These are phyloP conservation scores for Lydus trimaculatus DNA, from an alignment of 2,888 invertebrate species.

Conservation along the genomic window DNA sequence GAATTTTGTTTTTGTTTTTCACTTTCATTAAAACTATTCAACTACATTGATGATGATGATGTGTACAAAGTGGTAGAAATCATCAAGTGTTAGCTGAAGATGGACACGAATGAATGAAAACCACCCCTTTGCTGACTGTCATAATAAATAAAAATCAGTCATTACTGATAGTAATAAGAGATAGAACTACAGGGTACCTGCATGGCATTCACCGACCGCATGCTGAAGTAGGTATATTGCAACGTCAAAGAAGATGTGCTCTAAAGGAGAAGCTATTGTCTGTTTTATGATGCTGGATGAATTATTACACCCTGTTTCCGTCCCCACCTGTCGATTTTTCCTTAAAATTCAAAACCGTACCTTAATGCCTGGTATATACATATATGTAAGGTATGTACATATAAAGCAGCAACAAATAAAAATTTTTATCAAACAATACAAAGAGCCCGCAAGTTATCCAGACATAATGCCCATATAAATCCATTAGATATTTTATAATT, in stretches of 20 bases:
- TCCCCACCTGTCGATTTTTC: slow-evolving; percentile 14
- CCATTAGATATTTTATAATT: not conserved
- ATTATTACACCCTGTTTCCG: slow-evolving; percentile 2
- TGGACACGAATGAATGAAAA: slow-evolving; percentile 4
- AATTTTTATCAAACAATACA: not conserved
- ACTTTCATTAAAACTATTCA: slow-evolving; percentile 7
- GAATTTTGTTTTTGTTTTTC: not conserved
- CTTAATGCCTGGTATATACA: not conserved
- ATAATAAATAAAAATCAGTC: slow-evolving; percentile 17
- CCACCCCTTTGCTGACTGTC: slow-evolving; percentile 12
- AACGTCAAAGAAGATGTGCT: slow-evolving; percentile 17
- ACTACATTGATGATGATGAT: not conserved
- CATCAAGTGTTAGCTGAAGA: slow-evolving; percentile 10
- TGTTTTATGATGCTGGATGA: slow-evolving; percentile 11
- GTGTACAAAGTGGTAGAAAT: not conserved
- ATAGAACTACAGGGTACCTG: slow-evolving; percentile 19
- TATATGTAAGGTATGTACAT: not conserved
- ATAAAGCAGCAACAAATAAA: not conserved
- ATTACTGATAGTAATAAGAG: slow-evolving; percentile 17
- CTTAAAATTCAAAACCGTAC: slow-evolving; percentile 6
- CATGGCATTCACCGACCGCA: slow-evolving; percentile 11
- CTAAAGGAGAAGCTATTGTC: slow-evolving; percentile 18
- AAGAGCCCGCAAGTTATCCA: not conserved
- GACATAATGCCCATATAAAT: not conserved
- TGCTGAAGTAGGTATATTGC: slow-evolving; percentile 15